These are phyloP conservation scores for Chitala chitala DNA, from an alignment of 2,113 vertebrate species.

Conservation along the genomic window DNA sequence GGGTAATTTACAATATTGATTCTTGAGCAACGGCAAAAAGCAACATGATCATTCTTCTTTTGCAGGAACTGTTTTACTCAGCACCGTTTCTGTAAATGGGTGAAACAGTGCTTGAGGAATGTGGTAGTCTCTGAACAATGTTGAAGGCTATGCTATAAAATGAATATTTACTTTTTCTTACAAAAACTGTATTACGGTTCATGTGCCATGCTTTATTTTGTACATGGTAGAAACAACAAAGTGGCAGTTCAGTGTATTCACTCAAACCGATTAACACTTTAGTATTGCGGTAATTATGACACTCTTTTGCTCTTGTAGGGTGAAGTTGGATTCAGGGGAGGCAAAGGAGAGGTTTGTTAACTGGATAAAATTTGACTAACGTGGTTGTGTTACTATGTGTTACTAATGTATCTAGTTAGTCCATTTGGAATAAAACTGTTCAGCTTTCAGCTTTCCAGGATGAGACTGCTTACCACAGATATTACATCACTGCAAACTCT, in stretches of 20 bases:
- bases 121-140: slow-evolving; percentile 1
- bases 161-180: no score
- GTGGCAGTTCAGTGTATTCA: neutral
- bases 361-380: no score
- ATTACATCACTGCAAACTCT: no score
- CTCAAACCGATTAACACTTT: slow-evolving; percentile 4
- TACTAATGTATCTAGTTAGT: no score
- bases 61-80: slow-evolving; percentile 1
- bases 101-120: neutral
- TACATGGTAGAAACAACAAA: neutral
- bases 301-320: slow-evolving; percentile 52
- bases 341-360: slow-evolving; percentile 69
- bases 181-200: no score
- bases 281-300: slow-evolving; percentile 15
- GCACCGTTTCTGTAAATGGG: neutral
- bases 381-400: no score
- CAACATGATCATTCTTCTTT: neutral
- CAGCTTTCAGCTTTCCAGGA: no score
- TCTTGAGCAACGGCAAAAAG: slow-evolving; percentile 6
- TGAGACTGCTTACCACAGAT: no score
- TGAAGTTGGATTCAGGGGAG: slow-evolving; percentile 58
- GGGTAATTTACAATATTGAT: slow-evolving; percentile 18
- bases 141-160: neutral
- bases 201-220: neutral
- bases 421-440: no score